These are phyloP conservation scores for Eira barbara DNA, from an alignment of 2,113 vertebrate species.

Conservation along the genomic window DNA sequence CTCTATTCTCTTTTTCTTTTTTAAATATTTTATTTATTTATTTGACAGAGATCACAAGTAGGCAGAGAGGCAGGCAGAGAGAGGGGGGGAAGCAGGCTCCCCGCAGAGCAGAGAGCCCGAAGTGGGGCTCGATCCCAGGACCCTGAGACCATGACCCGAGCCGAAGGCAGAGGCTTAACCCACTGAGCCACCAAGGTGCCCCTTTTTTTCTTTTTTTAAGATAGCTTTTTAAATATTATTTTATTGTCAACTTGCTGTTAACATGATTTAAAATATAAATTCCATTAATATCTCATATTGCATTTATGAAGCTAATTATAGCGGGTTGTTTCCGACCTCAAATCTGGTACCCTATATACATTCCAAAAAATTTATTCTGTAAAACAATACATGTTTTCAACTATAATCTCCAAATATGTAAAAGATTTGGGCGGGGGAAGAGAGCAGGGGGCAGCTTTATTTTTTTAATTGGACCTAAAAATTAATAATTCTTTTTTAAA, in stretches of 20 bases:
- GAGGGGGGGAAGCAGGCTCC: too few relatives aligned
- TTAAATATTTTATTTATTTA: not conserved
- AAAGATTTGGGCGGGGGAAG: not conserved
- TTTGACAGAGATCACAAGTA: too few relatives aligned
- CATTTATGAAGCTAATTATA: not conserved
- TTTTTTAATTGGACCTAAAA: not conserved
- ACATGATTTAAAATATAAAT: not conserved
- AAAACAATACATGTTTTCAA: not conserved
- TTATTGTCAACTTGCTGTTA: not conserved
- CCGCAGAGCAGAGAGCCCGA: accelerated
- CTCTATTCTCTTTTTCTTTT: not conserved
- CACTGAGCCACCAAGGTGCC: too few relatives aligned
- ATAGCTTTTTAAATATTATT: not conserved
- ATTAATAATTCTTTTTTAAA: not conserved
- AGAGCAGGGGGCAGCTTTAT: not conserved
- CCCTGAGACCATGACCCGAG: too few relatives aligned
- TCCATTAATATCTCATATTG: not conserved
- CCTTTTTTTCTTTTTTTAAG: not conserved
- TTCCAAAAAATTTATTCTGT: not conserved
- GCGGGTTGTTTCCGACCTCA: not conserved
- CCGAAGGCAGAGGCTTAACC: too few relatives aligned
- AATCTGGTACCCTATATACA: not conserved
- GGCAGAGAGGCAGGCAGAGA: too few relatives aligned
- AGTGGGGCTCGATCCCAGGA: too few relatives aligned
- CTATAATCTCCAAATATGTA: not conserved